Base-by-base conservation (phyloP, 2,888 invertebrate genomes). In the Phaedon cochleariae region DNA sequence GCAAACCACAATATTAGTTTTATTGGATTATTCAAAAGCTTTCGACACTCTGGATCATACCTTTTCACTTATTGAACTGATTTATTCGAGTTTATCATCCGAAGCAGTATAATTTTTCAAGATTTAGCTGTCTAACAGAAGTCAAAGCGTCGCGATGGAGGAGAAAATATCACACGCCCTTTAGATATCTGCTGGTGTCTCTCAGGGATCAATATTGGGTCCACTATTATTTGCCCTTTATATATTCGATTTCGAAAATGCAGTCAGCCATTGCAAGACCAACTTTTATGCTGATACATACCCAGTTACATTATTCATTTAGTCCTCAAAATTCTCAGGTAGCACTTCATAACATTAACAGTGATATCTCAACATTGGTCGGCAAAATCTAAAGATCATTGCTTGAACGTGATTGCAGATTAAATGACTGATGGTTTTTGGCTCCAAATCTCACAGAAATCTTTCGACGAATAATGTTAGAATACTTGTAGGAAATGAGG, bases 361-460 rank as follows among this genome's bases (percentile, higher is more conserved):
- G 48, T 48, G 22, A 48, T 48, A 48, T 48, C 20, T 20, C 48
- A 20, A 20, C 20, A 48, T 20, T 48, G 6, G 20, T 48, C 2
- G 3, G 21, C 48, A n/a, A 48, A 48, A 20, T 48, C 48, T 6
- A 22, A n/a, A 20, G 2, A 20, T 12, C 48, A 48, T 48, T 48
- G 48, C n/a, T 20, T 48, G 17, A 48, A 48, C 21, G 9, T 48
- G 15, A 46, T 15, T 46, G 46, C 20, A 48, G 48, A 48, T 20
- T 10, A 21, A 48, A 48, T n/a, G 46, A n/a, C 46, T n/a, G 46
- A 46, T 46, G 46, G 46, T 46, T 17, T 46, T 46, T 46, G 3
- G 17, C 17, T 9, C 46, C 5, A 46, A n/a, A 46, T 46, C 46
- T 20, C 20, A 20, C 2, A 48, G 48, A 48, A 48, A 1, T 20